Percentiles rank a stretch among this genome's conserved stretches.
These are phyloP conservation scores for Thamnophis sirtalis DNA, from an alignment of 2,113 vertebrate genomes.

Conservation along the genomic window DNA sequence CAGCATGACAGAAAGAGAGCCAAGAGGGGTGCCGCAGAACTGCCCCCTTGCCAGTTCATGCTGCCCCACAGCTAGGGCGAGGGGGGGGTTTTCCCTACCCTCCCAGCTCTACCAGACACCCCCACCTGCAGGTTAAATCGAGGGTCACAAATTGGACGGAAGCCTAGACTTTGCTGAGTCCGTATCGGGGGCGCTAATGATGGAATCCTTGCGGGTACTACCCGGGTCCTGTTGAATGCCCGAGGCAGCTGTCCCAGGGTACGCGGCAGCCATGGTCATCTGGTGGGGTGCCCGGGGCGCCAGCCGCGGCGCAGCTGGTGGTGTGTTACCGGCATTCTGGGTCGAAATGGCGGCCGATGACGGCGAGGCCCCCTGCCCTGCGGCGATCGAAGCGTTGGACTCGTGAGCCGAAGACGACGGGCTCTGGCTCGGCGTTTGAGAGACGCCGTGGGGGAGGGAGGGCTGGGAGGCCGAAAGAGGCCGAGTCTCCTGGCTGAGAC, in stretches of 20 bases:
- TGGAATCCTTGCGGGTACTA: conserved; percentile 76
- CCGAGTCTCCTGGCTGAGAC: conserved; percentile 85
- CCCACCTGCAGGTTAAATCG: not conserved
- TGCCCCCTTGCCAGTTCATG: not conserved
- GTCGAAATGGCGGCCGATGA: conserved; percentile 4
- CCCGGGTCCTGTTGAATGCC: conserved; percentile 71
- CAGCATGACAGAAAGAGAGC: conserved; percentile 31
- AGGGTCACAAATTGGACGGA: conserved; percentile 95
- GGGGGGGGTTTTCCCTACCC: not conserved
- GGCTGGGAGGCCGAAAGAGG: conserved; percentile 90
- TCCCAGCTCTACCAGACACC: not conserved
- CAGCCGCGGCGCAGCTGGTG: conserved; percentile 55
- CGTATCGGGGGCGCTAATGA: conserved; percentile 77
- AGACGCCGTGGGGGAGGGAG: conserved; percentile 83
- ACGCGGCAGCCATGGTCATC: conserved; percentile 68
- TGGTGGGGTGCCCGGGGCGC: conserved; percentile 76
- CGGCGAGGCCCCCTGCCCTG: conserved; percentile 51
- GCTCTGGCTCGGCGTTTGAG: conserved; percentile 69
- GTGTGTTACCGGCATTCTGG: conserved; percentile 42
- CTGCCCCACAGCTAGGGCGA: not conserved
- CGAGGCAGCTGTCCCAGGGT: conserved; percentile 57
- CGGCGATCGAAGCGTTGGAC: conserved; percentile 75
- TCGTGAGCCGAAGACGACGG: conserved; percentile 76
- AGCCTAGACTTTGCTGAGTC: conserved; percentile 87
- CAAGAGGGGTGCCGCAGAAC: not conserved